Evolutionary conservation across 35 echinoderm and acorn worm genomes (phyloP).

Genomic region (Stichopus chloronotus): DNA sequence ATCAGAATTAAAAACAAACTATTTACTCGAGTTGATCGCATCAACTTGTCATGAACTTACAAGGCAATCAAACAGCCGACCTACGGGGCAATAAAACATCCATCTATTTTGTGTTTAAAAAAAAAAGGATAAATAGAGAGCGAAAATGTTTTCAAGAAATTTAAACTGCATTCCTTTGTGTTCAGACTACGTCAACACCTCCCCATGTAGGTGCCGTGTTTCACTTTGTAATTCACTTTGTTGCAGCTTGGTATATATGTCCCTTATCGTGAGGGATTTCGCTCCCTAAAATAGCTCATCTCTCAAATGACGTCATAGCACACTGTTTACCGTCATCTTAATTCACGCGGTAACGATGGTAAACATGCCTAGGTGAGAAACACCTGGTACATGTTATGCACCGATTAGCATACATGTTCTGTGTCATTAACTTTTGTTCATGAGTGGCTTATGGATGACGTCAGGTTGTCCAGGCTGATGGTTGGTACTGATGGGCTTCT

Average conservation of each 20-base stretch:
- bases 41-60: not conserved
- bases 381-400: no score
- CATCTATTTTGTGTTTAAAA: not conserved
- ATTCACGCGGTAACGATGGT: no score
- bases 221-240: not conserved
- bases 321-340: no score
- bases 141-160: not conserved
- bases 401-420: no score
- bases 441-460: no score
- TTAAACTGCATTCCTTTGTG: not conserved
- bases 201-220: no score
- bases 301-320: not conserved
- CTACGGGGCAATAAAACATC: not conserved
- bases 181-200: not conserved
- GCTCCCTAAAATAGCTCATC: not conserved
- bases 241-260: not conserved
- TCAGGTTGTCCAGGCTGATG: no score
- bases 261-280: not conserved
- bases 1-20: not conserved
- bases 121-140: not conserved
- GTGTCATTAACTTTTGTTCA: no score
- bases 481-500: no score
- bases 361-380: no score
- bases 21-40: not conserved
- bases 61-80: no score